phyloP scores from a whole-genome alignment of 1,140 invertebrate genomes.

The Pogonomyrmex barbatus region DNA sequence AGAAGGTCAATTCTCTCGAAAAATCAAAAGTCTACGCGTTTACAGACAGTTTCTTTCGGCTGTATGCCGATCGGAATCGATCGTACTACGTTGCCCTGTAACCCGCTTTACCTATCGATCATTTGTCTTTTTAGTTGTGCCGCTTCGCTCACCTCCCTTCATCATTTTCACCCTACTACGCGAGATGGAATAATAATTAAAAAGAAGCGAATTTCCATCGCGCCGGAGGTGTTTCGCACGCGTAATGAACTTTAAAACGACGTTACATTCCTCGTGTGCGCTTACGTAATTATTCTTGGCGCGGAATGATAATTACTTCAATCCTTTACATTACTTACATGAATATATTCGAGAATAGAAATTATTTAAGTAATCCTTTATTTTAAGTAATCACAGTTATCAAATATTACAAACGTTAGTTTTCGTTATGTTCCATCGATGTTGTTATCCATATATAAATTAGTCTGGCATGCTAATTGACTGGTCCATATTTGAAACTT shows the following conservation, averaged over 20 bases:
- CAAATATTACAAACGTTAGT: neutral
- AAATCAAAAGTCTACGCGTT: neutral
- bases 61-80: neutral
- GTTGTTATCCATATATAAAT: neutral
- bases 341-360: slow-evolving; percentile 1
- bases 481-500: neutral
- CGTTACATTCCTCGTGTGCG: neutral
- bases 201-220: slow-evolving; percentile 10
- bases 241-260: slow-evolving; percentile 34
- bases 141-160: slow-evolving; percentile 16
- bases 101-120: slow-evolving; percentile 43
- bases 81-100: slow-evolving; percentile 14
- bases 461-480: neutral
- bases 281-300: neutral
- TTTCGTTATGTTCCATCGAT: neutral
- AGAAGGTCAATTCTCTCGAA: neutral
- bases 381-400: neutral
- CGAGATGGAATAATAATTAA: slow-evolving; percentile 32
- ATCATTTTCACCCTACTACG: slow-evolving; percentile 34
- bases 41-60: neutral
- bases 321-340: neutral
- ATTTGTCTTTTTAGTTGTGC: slow-evolving; percentile 39
- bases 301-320: slow-evolving; percentile 12
- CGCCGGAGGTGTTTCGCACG: slow-evolving; percentile 11
- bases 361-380: neutral